Conservation (phyloP, 2,888 invertebrate species). For the Xylota sylvarum region DNA sequence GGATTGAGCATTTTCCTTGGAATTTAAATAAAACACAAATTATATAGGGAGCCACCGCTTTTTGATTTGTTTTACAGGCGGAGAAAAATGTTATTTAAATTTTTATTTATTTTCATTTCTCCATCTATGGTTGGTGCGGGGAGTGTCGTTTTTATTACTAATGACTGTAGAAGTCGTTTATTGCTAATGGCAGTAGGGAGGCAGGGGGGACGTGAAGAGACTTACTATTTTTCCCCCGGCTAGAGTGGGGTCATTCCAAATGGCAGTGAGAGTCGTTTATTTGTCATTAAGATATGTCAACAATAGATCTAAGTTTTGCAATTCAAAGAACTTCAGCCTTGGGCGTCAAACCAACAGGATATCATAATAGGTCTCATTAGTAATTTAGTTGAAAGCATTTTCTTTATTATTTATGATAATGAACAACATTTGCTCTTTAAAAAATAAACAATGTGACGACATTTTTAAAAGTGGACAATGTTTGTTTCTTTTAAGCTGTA, state of each 20-base stretch:
- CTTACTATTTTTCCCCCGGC: neutral
- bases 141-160: neutral
- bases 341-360: neutral
- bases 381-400: neutral
- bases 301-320: neutral
- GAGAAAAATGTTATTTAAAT: slow-evolving; percentile 1
- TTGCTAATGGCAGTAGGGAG: slow-evolving; percentile 6
- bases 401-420: neutral
- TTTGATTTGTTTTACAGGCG: slow-evolving; percentile 26
- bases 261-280: slow-evolving; percentile 2
- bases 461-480: too few species aligned
- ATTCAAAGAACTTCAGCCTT: neutral
- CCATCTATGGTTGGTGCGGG: neutral
- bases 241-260: neutral
- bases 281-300: slow-evolving; percentile 20
- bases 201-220: neutral
- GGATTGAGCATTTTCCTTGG: slow-evolving; percentile 13
- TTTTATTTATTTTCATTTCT: slow-evolving; percentile 20
- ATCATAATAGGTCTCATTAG: neutral
- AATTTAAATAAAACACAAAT: slow-evolving; percentile 28
- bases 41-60: neutral
- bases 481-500: too few species aligned
- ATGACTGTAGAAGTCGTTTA: neutral
- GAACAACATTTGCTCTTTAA: too few species aligned
- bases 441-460: too few species aligned